A percentile compares a stretch with the other conserved stretches of the same genome.
phyloP scores from a whole-genome alignment of 2,113 vertebrate genomes.

The Scartelaos histophorus region DNA sequence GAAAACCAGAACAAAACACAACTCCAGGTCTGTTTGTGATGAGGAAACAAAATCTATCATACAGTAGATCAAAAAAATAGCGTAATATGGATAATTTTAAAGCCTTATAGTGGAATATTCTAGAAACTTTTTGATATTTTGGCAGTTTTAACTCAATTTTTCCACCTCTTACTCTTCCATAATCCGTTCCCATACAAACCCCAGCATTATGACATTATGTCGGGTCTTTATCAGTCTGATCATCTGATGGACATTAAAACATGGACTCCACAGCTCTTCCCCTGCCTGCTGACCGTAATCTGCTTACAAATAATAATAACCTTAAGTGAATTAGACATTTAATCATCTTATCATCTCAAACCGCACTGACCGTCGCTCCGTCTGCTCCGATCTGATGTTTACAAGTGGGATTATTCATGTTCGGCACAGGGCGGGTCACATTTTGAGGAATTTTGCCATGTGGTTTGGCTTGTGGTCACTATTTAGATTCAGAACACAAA shows the following conservation, averaged over 20 bases:
- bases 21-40: too few relatives aligned
- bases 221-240: slow-evolving; percentile 19
- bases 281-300: slow-evolving; percentile 65
- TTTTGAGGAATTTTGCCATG: not conserved
- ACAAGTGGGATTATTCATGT: not conserved
- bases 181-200: not conserved
- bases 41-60: too few relatives aligned
- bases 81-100: too few relatives aligned
- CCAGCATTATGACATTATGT: not conserved
- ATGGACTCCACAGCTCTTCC: slow-evolving; percentile 35
- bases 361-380: slow-evolving; percentile 66
- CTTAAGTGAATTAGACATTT: slow-evolving; percentile 80
- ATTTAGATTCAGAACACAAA: not conserved
- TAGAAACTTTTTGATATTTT: not conserved
- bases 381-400: slow-evolving; percentile 23
- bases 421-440: not conserved
- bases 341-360: slow-evolving; percentile 78
- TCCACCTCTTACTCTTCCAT: slow-evolving; percentile 6
- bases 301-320: slow-evolving; percentile 78
- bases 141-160: not conserved
- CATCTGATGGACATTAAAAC: slow-evolving; percentile 48
- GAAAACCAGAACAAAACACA: too few relatives aligned
- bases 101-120: too few relatives aligned
- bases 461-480: not conserved
- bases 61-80: too few relatives aligned